phyloP scores from a whole-genome alignment of 2,113 vertebrate genomes.

The Garra rufa region DNA sequence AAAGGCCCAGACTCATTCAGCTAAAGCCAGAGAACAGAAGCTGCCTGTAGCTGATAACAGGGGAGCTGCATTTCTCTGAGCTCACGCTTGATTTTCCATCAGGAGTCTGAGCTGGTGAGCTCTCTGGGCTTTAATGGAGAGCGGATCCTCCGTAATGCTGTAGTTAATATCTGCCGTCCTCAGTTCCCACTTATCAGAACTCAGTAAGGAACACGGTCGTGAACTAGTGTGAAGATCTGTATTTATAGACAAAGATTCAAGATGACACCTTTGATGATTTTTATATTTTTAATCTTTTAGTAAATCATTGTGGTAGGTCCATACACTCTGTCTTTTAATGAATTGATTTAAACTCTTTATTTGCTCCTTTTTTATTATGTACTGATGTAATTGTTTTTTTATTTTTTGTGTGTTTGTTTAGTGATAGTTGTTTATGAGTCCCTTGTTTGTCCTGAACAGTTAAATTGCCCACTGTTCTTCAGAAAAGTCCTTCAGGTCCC shows the following conservation, averaged over 20 bases:
- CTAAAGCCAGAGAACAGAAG: slow-evolving; percentile 64
- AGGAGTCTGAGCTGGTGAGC: slow-evolving; percentile 72
- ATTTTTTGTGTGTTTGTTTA: too few relatives aligned
- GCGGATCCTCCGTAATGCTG: slow-evolving; percentile 68
- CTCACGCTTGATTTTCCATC: slow-evolving; percentile 73
- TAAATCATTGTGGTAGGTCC: too few relatives aligned
- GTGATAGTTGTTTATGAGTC: too few relatives aligned
- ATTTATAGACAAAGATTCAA: background rate
- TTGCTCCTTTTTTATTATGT: too few relatives aligned
- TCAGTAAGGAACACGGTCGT: slow-evolving; percentile 24
- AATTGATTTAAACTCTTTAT: too few relatives aligned
- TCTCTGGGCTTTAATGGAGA: slow-evolving; percentile 68
- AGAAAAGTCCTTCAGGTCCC: too few relatives aligned
- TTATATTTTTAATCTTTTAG: background rate
- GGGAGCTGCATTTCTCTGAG: slow-evolving; percentile 61
- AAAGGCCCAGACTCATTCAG: slow-evolving; percentile 61
- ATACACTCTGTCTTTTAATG: too few relatives aligned
- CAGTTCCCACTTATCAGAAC: slow-evolving; percentile 46
- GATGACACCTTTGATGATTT: background rate
- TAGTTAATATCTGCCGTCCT: slow-evolving; percentile 72
- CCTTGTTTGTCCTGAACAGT: too few relatives aligned
- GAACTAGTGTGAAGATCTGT: background rate
- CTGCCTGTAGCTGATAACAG: slow-evolving; percentile 67
- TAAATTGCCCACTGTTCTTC: too few relatives aligned
- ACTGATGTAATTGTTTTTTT: too few relatives aligned